Conservation (phyloP, 2,888 invertebrate genomes). For the Anthophora plumipes region DNA sequence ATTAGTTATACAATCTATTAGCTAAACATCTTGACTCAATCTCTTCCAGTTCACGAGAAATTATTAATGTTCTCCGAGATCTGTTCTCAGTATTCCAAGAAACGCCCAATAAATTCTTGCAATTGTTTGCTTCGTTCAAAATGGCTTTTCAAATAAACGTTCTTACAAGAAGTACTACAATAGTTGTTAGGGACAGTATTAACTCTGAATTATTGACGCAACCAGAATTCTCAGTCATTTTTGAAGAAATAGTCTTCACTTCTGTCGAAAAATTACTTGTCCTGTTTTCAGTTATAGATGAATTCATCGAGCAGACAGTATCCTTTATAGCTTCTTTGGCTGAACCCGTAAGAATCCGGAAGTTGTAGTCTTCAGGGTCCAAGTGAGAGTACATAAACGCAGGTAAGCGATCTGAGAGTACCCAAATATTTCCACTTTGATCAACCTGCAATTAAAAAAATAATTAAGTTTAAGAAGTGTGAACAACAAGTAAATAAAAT, state of each 20-base stretch:
- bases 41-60: conserved; percentile 14
- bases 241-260: background rate
- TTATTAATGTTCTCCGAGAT: background rate
- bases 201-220: background rate
- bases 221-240: background rate
- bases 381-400: conserved; percentile 89
- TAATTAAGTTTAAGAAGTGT: background rate
- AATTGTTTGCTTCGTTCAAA: background rate
- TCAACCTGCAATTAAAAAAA: conserved; percentile 84
- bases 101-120: background rate
- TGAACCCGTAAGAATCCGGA: conserved; percentile 89
- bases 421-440: conserved; percentile 89
- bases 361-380: conserved; percentile 88
- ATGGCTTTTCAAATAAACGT: conserved; percentile 42
- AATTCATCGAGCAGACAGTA: conserved; percentile 86
- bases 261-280: background rate
- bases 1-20: conserved; percentile 21
- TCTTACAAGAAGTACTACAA: conserved; percentile 9
- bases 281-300: conserved; percentile 4
- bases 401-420: conserved; percentile 90
- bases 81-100: background rate
- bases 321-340: conserved; percentile 90
- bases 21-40: conserved; percentile 1
- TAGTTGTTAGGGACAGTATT: background rate
- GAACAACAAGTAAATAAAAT: background rate